A percentile compares a stretch with the other conserved stretches of the same genome.
These are phyloP conservation scores for Lasioglossum malachurum DNA, from an alignment of 2,888 invertebrate genomes.

Conservation along the genomic window DNA sequence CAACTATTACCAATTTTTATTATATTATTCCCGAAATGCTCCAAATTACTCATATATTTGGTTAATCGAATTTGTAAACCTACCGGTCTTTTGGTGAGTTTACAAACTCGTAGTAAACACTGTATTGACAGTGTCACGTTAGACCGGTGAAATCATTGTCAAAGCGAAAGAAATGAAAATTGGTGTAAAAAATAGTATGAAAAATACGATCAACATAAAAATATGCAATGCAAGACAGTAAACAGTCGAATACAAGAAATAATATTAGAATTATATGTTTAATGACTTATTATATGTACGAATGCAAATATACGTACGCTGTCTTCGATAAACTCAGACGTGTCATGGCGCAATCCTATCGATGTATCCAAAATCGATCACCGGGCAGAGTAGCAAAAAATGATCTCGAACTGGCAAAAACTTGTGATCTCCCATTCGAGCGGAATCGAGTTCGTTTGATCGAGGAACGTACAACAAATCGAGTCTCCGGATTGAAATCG, in stretches of 20 bases:
- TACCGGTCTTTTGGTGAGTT: background rate
- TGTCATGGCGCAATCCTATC: conserved; percentile 76
- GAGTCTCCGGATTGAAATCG: background rate
- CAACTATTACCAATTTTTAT: background rate
- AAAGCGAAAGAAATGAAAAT: background rate
- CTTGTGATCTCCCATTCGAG: conserved; percentile 41
- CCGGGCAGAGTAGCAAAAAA: conserved; percentile 10
- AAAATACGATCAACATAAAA: background rate
- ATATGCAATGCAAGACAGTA: background rate
- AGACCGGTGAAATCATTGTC: background rate
- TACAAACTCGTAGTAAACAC: background rate
- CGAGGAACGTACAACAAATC: background rate
- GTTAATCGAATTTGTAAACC: background rate
- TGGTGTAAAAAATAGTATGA: background rate
- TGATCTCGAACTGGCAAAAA: conserved; percentile 22
- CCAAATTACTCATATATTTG: background rate
- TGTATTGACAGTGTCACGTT: background rate
- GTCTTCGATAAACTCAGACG: conserved; percentile 71
- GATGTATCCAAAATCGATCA: conserved; percentile 50
- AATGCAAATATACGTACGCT: conserved; percentile 71
- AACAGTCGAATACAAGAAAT: background rate
- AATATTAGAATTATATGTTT: background rate
- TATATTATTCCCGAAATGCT: too few relatives aligned
- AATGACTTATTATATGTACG: background rate
- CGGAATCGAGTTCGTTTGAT: conserved; percentile 3